Evolutionary conservation across 2,888 invertebrate genomes (phyloP), one percentile per base, ranked within the genome.

Genomic region (Caradrina kadenii): DNA sequence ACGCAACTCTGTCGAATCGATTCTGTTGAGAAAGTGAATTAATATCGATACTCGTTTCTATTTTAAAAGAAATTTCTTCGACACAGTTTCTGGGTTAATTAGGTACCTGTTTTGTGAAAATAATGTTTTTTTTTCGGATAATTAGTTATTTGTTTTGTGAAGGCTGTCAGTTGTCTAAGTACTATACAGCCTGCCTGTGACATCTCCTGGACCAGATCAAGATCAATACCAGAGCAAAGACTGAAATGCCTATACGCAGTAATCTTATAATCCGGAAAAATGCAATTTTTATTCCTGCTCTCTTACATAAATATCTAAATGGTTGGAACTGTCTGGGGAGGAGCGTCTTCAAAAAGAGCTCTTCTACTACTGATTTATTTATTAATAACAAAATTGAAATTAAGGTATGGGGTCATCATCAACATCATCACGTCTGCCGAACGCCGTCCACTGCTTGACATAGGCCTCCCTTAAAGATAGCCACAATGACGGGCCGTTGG

Each of bases 1-100:
- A 83, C 81, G 83, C 79, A 88, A 88, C 82, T 81, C 72, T 83
- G 66, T 81, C 88, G 82, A 89, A 90, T 91, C 85, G 76, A 90
- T 90, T 88, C 73, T 59, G 67, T 79, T 71, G 86, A 88, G 91
- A 91, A 91, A 91, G 91, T 90, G 84, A 88, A 81, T 88, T 87
- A 81, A 84, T 87, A 83, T 82, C 84, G 79, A 84, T 76, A 87
- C 78, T 85, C 82, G 76, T 87, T 86, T 87, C 87, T 85, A 80
- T 79, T 81, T 86, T 79, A 67, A 83, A n/a, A 86, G 83, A 85
- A 84, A 81, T 79, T 85, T 80, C 62, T 67, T 65, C 71, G 81
- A 69, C 79, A 79, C 77, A 79, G 39, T 83, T 79, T 82, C 56
- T 72, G 58, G 72, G 80, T 79, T 82, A 77, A 79, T 79, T 64